A percentile compares a stretch with the other conserved stretches of the same genome.
These are phyloP conservation scores for Sisor rabdophorus DNA, from an alignment of 2,113 vertebrate species.

Conservation along the genomic window DNA sequence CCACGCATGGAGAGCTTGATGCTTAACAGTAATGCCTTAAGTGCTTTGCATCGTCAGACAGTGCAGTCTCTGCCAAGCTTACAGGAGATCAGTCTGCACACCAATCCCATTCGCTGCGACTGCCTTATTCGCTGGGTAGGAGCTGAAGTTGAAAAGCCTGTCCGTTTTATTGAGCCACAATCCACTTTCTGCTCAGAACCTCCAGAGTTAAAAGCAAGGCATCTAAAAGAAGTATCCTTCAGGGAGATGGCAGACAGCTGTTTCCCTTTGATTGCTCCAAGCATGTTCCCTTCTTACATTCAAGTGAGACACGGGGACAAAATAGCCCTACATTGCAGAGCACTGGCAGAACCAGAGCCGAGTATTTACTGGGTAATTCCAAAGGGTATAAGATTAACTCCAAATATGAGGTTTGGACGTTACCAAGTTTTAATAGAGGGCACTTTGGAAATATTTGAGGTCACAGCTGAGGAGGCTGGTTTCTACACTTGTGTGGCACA, in stretches of 20 bases:
- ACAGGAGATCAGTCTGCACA: slow-evolving; percentile 91
- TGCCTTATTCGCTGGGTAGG: slow-evolving; percentile 94
- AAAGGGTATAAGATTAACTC: slow-evolving; percentile 70
- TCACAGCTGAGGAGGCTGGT: slow-evolving; percentile 73
- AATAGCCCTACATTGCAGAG: slow-evolving; percentile 83
- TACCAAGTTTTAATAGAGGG: slow-evolving; percentile 81
- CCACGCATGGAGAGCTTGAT: slow-evolving; percentile 90
- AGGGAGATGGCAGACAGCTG: slow-evolving; percentile 87
- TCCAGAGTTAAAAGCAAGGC: slow-evolving; percentile 80
- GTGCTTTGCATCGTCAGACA: slow-evolving; percentile 84
- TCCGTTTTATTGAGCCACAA: slow-evolving; percentile 93
- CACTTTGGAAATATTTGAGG: slow-evolving; percentile 80
- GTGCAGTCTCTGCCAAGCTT: slow-evolving; percentile 85
- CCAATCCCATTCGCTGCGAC: slow-evolving; percentile 93
- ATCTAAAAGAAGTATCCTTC: slow-evolving; percentile 83
- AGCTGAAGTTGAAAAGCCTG: slow-evolving; percentile 62
- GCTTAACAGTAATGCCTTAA: slow-evolving; percentile 95
- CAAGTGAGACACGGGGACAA: slow-evolving; percentile 64
- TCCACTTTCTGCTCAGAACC: slow-evolving; percentile 90
- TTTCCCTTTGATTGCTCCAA: slow-evolving; percentile 83
- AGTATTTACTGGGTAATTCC: slow-evolving; percentile 94
- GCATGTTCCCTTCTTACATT: slow-evolving; percentile 75
- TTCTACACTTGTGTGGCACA: slow-evolving; percentile 95
- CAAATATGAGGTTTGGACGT: slow-evolving; percentile 45
- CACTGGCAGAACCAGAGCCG: slow-evolving; percentile 87